A percentile compares a stretch with the other conserved stretches of the same genome.
Evolutionary conservation across 2,888 invertebrate genomes (phyloP).

Genomic region (Tipula unca): DNA sequence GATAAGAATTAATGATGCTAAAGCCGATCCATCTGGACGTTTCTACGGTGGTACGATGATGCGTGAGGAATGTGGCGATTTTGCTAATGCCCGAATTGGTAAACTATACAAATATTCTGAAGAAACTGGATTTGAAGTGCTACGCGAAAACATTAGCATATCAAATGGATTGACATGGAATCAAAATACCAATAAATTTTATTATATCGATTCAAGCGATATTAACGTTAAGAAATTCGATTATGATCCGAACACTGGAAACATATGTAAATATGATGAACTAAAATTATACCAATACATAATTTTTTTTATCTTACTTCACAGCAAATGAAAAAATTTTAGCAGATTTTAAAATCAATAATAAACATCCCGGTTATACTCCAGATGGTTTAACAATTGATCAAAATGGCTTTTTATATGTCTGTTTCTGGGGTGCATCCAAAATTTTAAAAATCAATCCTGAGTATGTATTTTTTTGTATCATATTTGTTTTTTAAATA

Average conservation of each 20-base stretch:
- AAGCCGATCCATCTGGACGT: slow-evolving; percentile 64
- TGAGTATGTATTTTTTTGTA: slow-evolving; percentile 33
- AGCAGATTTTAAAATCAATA: slow-evolving; percentile 44
- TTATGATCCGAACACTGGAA: slow-evolving; percentile 54
- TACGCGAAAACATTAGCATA: slow-evolving; percentile 45
- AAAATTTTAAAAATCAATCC: slow-evolving; percentile 44
- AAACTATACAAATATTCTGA: slow-evolving; percentile 36
- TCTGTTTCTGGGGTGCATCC: slow-evolving; percentile 62
- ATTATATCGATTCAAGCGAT: slow-evolving; percentile 65
- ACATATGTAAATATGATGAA: background rate
- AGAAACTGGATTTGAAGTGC: slow-evolving; percentile 29
- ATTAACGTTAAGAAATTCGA: slow-evolving; percentile 61
- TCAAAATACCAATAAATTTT: slow-evolving; percentile 54
- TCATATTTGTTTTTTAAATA: background rate
- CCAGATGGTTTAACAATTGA: slow-evolving; percentile 77
- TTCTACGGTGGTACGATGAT: slow-evolving; percentile 58
- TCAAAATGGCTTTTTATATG: slow-evolving; percentile 66
- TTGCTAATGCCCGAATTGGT: slow-evolving; percentile 36
- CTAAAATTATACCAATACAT: background rate
- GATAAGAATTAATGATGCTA: slow-evolving; percentile 68
- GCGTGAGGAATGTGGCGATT: slow-evolving; percentile 32
- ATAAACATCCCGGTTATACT: slow-evolving; percentile 39
- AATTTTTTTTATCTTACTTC: slow-evolving; percentile 24
- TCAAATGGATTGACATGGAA: slow-evolving; percentile 78
- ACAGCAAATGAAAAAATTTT: slow-evolving; percentile 51